phyloP scores from a whole-genome alignment of 2,888 invertebrate genomes.

The Rhyacophila evoluta region DNA sequence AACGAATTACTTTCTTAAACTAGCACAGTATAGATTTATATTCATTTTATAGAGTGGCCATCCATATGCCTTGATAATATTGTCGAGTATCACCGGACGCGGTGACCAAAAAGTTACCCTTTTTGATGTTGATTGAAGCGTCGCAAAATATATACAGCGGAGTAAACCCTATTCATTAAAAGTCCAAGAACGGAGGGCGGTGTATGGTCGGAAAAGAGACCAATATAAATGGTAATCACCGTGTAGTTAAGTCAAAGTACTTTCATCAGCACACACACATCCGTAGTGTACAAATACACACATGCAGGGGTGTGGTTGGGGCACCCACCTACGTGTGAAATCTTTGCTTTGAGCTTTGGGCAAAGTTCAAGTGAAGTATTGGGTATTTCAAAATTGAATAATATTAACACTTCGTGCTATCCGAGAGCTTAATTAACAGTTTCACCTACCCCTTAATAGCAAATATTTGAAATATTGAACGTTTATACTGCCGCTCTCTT shows the following conservation, averaged over 20 bases:
- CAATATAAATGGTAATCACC: conserved; percentile 55
- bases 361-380: conserved; percentile 33
- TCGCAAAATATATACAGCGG: conserved; percentile 49
- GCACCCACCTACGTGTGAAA: conserved; percentile 41
- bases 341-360: conserved; percentile 47
- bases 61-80: conserved; percentile 31
- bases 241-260: conserved; percentile 54
- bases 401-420: conserved; percentile 22
- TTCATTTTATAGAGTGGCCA: conserved; percentile 22
- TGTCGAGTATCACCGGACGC: conserved; percentile 27
- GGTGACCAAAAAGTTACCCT: conserved; percentile 48
- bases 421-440: conserved; percentile 3
- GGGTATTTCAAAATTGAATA: conserved; percentile 37
- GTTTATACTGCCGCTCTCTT: too few species aligned
- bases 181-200: conserved; percentile 46
- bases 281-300: conserved; percentile 30
- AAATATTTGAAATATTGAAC: neutral
- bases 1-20: conserved; percentile 15
- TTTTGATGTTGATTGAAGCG: conserved; percentile 55
- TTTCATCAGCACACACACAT: conserved; percentile 49
- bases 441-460: neutral
- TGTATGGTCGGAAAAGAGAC: conserved; percentile 53
- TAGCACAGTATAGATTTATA: conserved; percentile 12
- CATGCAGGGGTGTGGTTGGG: conserved; percentile 39
- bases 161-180: conserved; percentile 51